Conservation (phyloP, 2,113 vertebrate genomes). For the Dermatemys mawii region DNA sequence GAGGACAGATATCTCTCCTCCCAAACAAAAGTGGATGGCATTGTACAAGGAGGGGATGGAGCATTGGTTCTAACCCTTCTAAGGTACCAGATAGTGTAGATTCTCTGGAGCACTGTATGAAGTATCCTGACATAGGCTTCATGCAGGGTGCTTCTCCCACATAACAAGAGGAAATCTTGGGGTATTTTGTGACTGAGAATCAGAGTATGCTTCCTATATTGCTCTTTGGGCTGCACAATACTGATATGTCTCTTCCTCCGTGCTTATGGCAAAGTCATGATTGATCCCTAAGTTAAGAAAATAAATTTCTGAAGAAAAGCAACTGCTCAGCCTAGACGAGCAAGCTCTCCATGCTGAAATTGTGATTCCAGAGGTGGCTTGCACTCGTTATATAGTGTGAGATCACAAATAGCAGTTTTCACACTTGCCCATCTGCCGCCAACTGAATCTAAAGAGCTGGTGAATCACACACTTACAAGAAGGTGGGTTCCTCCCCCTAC, state of each 20-base stretch:
- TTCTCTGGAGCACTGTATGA: not conserved
- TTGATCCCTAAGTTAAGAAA: not conserved
- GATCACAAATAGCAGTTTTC: conserved; percentile 81
- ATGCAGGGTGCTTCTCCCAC: rapidly evolving
- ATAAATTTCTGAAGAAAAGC: conserved; percentile 8
- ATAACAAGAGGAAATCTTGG: not conserved
- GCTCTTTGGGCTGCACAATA: not conserved
- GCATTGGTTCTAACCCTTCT: not conserved
- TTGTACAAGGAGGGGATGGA: not conserved
- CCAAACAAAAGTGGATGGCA: not conserved
- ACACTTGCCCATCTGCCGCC: conserved; percentile 80
- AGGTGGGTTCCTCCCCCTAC: conserved; percentile 62
- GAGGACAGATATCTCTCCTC: not conserved
- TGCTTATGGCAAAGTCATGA: not conserved
- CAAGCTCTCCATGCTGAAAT: conserved; percentile 57
- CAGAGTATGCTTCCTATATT: not conserved
- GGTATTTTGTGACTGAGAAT: not conserved
- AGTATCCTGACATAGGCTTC: not conserved
- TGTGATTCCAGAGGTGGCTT: conserved; percentile 73
- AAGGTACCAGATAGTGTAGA: not conserved
- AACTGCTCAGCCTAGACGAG: not conserved
- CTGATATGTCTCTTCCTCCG: not conserved
- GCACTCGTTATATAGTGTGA: conserved; percentile 80
- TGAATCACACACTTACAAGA: conserved; percentile 77
- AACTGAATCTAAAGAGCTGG: conserved; percentile 79